Evolutionary conservation across 2,113 vertebrate species (phyloP).

Genomic region (Rousettus leschenaultii): DNA sequence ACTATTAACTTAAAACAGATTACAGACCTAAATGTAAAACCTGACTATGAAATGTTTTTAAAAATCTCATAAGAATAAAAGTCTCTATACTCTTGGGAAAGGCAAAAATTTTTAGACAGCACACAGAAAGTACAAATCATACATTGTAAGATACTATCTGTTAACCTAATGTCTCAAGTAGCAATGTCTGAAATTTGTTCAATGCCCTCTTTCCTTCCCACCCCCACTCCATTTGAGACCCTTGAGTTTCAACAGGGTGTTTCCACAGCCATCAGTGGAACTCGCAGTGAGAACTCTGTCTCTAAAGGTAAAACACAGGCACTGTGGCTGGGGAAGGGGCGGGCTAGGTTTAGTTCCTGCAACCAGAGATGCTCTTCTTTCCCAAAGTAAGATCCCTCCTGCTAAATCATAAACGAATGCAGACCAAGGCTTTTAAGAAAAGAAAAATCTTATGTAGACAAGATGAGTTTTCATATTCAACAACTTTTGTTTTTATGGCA

Average conservation of each 20-base stretch:
- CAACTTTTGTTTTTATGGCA: not conserved
- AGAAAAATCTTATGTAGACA: not conserved
- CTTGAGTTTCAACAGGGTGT: not conserved
- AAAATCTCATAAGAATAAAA: not conserved
- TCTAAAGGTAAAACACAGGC: not conserved
- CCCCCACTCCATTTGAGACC: not conserved
- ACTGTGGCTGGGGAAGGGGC: not conserved
- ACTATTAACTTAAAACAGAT: not conserved
- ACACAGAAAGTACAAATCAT: not conserved
- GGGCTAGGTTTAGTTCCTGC: not conserved
- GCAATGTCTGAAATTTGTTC: not conserved
- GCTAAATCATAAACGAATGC: not conserved
- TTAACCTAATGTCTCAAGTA: not conserved
- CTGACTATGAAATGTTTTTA: not conserved
- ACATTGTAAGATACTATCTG: not conserved
- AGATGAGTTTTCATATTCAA: not conserved
- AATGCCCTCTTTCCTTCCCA: not conserved
- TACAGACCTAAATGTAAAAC: not conserved
- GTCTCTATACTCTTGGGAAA: not conserved
- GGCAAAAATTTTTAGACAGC: slow-evolving; percentile 7
- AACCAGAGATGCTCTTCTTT: not conserved
- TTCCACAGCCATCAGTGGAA: not conserved
- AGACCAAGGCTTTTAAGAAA: not conserved
- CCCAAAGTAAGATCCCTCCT: not conserved
- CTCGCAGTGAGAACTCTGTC: not conserved